Conservation (phyloP, 2,797 vertebrate genomes). For the Urosaurus nigricauda region DNA sequence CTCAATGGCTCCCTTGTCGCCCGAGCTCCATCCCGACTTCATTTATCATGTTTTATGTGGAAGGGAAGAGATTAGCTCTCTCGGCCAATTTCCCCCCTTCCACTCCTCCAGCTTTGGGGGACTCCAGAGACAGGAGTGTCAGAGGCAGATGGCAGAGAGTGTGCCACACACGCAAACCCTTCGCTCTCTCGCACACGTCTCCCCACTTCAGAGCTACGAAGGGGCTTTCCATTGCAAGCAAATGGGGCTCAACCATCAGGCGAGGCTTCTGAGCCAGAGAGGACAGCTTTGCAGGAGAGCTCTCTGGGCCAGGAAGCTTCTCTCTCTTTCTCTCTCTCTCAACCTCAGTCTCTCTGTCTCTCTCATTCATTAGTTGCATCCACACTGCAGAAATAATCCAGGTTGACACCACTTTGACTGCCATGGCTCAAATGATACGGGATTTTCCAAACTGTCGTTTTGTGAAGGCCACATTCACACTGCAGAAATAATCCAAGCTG, state of each 20-base stretch:
- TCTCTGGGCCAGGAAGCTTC: background rate
- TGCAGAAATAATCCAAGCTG: too few relatives aligned
- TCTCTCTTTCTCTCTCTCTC: background rate
- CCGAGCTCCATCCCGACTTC: background rate
- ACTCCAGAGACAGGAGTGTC: background rate
- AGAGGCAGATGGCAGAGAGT: background rate
- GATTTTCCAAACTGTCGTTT: too few relatives aligned
- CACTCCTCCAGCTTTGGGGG: background rate
- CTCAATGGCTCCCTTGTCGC: background rate
- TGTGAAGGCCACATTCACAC: too few relatives aligned
- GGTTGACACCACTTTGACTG: too few relatives aligned
- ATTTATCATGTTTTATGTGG: slow-evolving; percentile 22
- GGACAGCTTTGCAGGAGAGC: background rate
- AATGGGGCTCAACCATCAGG: background rate
- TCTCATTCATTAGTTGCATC: too few relatives aligned
- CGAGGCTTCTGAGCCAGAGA: background rate
- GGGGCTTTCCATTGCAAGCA: background rate
- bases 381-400: too few relatives aligned
- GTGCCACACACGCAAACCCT: too few relatives aligned
- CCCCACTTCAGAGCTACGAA: background rate
- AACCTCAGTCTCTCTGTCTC: background rate
- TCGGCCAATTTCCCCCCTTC: background rate
- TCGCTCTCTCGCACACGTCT: background rate
- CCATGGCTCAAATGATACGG: too few relatives aligned
- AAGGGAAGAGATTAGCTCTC: background rate